Conservation (phyloP, 1,140 invertebrate genomes). For the Anoplophora glabripennis region DNA sequence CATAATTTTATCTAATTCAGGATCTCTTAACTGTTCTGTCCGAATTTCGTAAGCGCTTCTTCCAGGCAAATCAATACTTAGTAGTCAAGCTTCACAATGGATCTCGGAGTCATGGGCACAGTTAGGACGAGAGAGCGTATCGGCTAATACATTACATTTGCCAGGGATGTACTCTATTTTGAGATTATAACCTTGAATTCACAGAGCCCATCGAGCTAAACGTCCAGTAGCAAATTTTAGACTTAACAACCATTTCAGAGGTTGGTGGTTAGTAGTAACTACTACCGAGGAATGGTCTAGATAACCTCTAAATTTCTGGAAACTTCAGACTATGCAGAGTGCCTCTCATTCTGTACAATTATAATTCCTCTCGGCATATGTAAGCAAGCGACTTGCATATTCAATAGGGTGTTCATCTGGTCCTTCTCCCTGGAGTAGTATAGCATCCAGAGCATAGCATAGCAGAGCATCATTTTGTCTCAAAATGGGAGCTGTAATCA, state of each 20-base stretch:
- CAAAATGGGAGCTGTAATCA: constrained; percentile 10
- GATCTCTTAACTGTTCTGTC: constrained; percentile 20
- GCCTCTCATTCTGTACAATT: constrained; percentile 43
- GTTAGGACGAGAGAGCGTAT: constrained; percentile 23
- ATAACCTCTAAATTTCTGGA: constrained; percentile 41
- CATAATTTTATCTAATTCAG: constrained; percentile 12
- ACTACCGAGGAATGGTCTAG: constrained; percentile 40
- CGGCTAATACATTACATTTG: constrained; percentile 20
- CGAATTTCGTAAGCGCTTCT: not conserved
- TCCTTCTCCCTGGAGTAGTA: constrained; percentile 42
- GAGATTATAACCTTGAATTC: constrained; percentile 22
- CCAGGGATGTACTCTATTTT: too few relatives aligned
- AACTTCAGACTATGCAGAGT: constrained; percentile 41
- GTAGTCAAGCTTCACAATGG: not conserved
- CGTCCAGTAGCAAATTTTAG: constrained; percentile 49
- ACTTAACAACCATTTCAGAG: constrained; percentile 50
- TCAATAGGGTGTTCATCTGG: constrained; percentile 41
- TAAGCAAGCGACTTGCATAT: constrained; percentile 43
- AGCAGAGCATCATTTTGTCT: constrained; percentile 16
- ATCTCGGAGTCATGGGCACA: not conserved
- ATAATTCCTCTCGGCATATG: constrained; percentile 46
- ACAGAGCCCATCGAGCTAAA: constrained; percentile 40
- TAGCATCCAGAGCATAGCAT: constrained; percentile 44
- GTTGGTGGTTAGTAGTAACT: constrained; percentile 39
- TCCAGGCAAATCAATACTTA: not conserved